phyloP scores from a whole-genome alignment of 2,797 vertebrate species.

The Mastacembelus armatus region DNA sequence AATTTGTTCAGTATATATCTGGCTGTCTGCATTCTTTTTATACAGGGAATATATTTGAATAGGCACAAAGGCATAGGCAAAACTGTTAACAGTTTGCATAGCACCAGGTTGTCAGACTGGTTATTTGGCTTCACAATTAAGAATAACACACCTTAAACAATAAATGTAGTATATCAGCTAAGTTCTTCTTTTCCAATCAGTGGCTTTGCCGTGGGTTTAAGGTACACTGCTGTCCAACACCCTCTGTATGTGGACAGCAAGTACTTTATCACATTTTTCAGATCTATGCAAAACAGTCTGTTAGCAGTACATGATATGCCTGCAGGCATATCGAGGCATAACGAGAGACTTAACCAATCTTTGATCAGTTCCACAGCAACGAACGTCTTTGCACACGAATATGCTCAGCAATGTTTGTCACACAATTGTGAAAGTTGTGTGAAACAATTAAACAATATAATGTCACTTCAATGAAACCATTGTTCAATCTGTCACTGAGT shows the following conservation, averaged over 20 bases:
- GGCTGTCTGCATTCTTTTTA: background rate
- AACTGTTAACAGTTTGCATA: background rate
- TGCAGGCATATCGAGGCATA: too few relatives aligned
- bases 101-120: background rate
- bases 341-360: too few relatives aligned
- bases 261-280: constrained; percentile 8
- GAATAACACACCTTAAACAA: constrained; percentile 7
- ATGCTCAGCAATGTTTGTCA: background rate
- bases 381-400: background rate
- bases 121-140: background rate
- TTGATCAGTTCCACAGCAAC: too few relatives aligned
- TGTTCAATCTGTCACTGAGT: too few relatives aligned
- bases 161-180: background rate
- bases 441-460: too few relatives aligned
- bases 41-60: background rate
- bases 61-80: background rate
- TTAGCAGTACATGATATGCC: too few relatives aligned
- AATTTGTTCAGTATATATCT: background rate
- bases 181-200: background rate
- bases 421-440: background rate
- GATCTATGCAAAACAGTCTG: background rate
- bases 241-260: constrained; percentile 3
- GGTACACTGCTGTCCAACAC: background rate
- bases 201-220: background rate
- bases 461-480: too few relatives aligned